A percentile compares a stretch with the other conserved stretches of the same genome.
These are phyloP conservation scores for Drosophila sordidapex DNA, from an alignment of 2,888 invertebrate genomes.

Conservation along the genomic window DNA sequence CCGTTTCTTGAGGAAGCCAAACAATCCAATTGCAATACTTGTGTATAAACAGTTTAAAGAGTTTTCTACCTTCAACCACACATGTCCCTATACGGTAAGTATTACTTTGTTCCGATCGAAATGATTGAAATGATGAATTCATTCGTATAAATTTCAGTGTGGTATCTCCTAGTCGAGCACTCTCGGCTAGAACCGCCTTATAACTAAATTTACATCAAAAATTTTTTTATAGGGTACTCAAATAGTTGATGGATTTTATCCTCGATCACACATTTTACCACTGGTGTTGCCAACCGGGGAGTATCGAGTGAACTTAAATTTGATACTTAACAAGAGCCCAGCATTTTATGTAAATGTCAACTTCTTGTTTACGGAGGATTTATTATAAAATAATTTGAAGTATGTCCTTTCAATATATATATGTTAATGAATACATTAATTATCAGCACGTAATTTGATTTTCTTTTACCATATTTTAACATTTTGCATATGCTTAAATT, in stretches of 20 bases:
- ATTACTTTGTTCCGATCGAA: background rate
- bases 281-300: background rate
- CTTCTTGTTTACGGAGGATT: background rate
- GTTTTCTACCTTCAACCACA: background rate
- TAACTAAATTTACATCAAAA: background rate
- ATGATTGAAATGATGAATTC: background rate
- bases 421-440: too few relatives aligned
- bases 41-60: background rate
- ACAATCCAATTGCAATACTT: rapidly evolving
- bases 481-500: too few relatives aligned
- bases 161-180: background rate
- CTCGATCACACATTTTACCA: background rate
- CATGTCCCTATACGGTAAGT: background rate
- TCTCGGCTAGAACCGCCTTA: background rate
- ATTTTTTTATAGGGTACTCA: background rate
- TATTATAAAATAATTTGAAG: background rate
- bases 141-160: background rate
- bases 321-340: background rate
- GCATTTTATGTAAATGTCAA: rapidly evolving
- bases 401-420: too few relatives aligned
- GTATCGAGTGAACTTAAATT: background rate
- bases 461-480: rapidly evolving
- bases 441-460: too few relatives aligned
- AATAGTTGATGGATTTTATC: background rate
- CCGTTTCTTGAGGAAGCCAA: background rate